Conservation (phyloP, 2,888 invertebrate genomes). For the Himalopsyche japonica region DNA sequence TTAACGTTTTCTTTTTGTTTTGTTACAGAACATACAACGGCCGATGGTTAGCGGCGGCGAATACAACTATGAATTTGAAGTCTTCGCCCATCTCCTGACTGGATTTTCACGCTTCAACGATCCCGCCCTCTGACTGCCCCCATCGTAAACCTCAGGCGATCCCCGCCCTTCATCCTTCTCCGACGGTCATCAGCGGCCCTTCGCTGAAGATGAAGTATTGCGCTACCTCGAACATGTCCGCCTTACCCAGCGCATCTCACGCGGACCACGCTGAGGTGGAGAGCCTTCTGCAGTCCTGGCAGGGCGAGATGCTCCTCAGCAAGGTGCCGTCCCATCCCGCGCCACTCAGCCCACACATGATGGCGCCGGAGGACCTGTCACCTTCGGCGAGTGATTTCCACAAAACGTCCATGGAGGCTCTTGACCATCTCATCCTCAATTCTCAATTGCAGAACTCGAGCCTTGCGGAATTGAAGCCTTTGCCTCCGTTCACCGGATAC, state of each 20-base stretch:
- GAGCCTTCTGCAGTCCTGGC: conserved; percentile 75
- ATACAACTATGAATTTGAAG: not conserved
- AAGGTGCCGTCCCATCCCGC: conserved; percentile 51
- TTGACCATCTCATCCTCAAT: conserved; percentile 67
- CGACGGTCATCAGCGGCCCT: conserved; percentile 3
- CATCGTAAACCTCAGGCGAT: not conserved
- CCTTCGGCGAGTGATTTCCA: conserved; percentile 45
- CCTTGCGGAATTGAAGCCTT: conserved; percentile 78
- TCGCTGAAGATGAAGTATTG: conserved; percentile 61
- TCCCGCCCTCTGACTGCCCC: not conserved
- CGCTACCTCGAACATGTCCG: conserved; percentile 50
- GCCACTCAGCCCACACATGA: conserved; percentile 53
- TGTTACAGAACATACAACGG: not conserved
- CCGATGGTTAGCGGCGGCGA: not conserved
- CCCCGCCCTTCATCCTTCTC: not conserved
- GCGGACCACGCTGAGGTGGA: conserved; percentile 62
- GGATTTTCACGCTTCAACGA: not conserved
- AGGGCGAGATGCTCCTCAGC: conserved; percentile 45
- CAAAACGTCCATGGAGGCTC: conserved; percentile 61
- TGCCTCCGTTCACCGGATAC: conserved; percentile 86
- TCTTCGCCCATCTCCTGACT: not conserved
- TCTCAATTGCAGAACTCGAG: conserved; percentile 60
- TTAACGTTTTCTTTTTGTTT: not conserved
- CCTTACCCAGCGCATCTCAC: conserved; percentile 47
- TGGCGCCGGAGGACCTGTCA: conserved; percentile 47